Conservation (phyloP, 1,140 invertebrate genomes). For the Elysia chlorotica region DNA sequence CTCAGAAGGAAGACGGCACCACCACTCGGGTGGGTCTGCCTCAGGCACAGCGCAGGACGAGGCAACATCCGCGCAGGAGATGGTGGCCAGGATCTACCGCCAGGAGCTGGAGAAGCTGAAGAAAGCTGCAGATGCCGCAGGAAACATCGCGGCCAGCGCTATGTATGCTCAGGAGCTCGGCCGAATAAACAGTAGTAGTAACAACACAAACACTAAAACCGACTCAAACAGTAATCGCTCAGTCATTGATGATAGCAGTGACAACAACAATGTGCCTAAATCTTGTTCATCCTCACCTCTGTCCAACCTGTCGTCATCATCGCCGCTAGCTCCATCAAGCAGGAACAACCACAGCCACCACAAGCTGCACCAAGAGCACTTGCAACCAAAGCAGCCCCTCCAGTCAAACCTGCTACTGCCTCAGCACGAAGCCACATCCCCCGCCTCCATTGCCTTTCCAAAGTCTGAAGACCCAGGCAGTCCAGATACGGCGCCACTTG, state of each 20-base stretch:
- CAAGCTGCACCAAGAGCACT: too few relatives aligned
- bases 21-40: constrained; percentile 18
- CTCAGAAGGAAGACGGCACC: too few relatives aligned
- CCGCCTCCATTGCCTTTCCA: too few relatives aligned
- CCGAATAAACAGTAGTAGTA: constrained; percentile 43
- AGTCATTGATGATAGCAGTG: too few relatives aligned
- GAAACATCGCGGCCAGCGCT: constrained; percentile 72
- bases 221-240: too few relatives aligned
- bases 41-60: constrained; percentile 28
- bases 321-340: constrained; percentile 2
- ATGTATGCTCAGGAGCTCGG: constrained; percentile 65
- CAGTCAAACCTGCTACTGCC: too few relatives aligned
- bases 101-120: constrained; percentile 89
- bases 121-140: constrained; percentile 71
- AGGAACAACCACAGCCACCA: too few relatives aligned
- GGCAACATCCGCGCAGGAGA: constrained; percentile 77
- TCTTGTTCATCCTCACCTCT: not conserved
- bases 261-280: not conserved
- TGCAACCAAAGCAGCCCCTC: too few relatives aligned
- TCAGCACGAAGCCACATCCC: too few relatives aligned
- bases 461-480: too few relatives aligned
- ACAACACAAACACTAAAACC: too few relatives aligned
- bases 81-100: constrained; percentile 95
- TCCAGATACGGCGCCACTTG: constrained; percentile 5
- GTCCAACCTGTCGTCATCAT: not conserved